Base-by-base conservation (phyloP, 2,888 invertebrate species). In the Oligia latruncula region DNA sequence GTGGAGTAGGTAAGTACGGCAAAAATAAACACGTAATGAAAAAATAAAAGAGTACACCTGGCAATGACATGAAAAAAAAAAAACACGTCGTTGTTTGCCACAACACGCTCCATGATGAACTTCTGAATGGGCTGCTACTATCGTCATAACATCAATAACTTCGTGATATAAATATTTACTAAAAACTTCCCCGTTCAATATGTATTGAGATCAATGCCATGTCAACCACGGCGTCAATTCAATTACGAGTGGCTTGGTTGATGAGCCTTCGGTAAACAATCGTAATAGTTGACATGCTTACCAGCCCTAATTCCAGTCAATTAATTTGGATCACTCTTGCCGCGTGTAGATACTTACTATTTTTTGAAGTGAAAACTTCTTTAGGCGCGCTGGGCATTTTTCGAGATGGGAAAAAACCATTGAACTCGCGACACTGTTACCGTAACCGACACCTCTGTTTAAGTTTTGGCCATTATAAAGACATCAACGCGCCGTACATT, bases 91-190 rank as follows among this genome's bases (percentile, higher is more conserved):
- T 46, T 35, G 65, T 58, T 58, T n/a, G 20, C 11, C 11, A 62
- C n/a, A 49, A 78, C 11, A 58, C 71, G 43, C 11, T 55, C 23
- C 6, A 35, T n/a, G 13, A 73, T 29, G 35, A n/a, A 11, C 6
- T 58, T 13, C 40, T 71, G 62, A 70, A 71, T 62, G 81, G 52
- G 17, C 52, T 60, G 52, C 43, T 43, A 52, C 20, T 52, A 49
- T 23, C 8, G 46, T 9, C 49, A 52, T 78, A 58, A 75, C 49
- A 40, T 80, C 80, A 62, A 78, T n/a, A 58, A 35, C 35, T 35
- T 17, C 35, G n/a, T 62, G 40, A 43, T 43, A 23, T 74, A 43
- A 74, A 75, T 80, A 80, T 78, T 78, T 81, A 71, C 43, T 35
- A 20, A 81, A 55, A 78, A 55, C 49, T 15, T 62, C 20, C 58